Evolutionary conservation across 2,797 vertebrate genomes (phyloP), one percentile per base, ranked within the genome.

Genomic region (Prunella strophiata): DNA sequence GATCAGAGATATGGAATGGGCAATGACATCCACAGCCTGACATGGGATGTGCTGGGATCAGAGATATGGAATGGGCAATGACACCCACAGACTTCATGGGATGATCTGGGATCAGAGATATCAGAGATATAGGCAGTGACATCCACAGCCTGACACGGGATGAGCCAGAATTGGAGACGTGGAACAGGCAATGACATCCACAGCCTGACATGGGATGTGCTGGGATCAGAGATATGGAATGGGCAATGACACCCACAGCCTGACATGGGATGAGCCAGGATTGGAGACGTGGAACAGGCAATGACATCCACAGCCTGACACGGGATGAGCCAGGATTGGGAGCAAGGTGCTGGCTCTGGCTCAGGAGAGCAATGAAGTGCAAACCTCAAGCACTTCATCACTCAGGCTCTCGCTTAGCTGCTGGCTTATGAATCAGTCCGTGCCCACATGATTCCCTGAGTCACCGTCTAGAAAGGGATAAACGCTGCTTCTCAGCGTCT

Each of bases 391-490:
- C 7, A 4, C 63, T 88, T 59, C 88, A 48, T 90, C 83, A 34
- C 63, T 50, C 84, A 42, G 66, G 58, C 54, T 47, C 6, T 38
- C 67, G 70, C 79, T 86, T 48, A 34, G 18, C 65, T 30, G 43
- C 81, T 83, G 80, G 3, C 50, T 77, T 18, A 27, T 18, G 9
- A 23, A 45, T 51, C 67, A 27, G 34, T 8, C 32, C 0, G 0
- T 75, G 83, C 79, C 79, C 73, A 43, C 22, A 16, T 40, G 79
- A 58, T 55, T 75, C 68, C 80, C 89, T 93, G 83, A 94, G 82
- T 94, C 94, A 86, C 40, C 0, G 58, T 58, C 85, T 91, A 8
- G 77, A 63, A 90, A 26, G 47, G 54, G n/a, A 17, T 50, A 71
- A 91, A 34, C 0, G 0, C 48, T 13, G n/a, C 62, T 91, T 63